A percentile compares a stretch with the other conserved stretches of the same genome.
phyloP scores from a whole-genome alignment of 2,113 vertebrate genomes.

The Erythrolamprus reginae region DNA sequence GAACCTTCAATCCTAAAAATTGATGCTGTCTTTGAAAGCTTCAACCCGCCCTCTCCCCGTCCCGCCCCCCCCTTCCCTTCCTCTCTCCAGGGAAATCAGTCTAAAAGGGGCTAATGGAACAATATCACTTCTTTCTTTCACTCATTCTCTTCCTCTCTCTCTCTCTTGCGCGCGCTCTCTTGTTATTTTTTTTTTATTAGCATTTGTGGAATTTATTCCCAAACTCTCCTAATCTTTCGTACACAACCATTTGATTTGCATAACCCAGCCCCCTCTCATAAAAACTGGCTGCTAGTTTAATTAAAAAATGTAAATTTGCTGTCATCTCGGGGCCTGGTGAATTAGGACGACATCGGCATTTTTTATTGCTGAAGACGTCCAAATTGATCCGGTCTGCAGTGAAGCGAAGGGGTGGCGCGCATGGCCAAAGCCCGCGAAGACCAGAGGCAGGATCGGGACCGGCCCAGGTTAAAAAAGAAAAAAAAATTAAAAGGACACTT shows the following conservation, averaged over 20 bases:
- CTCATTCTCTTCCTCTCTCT: conserved; percentile 56
- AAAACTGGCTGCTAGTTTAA: conserved; percentile 99
- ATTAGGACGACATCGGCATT: conserved; percentile 99
- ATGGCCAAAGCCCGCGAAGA: not conserved
- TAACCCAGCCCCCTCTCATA: conserved; percentile 99
- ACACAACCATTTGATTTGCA: conserved; percentile 99
- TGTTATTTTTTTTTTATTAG: conserved; percentile 79
- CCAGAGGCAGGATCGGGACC: conserved; percentile 42
- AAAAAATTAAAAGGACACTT: not conserved
- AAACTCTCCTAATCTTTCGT: conserved; percentile 99
- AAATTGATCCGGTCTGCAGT: conserved; percentile 86
- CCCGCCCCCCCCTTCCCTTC: conserved; percentile 51
- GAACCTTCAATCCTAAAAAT: conserved; percentile 58
- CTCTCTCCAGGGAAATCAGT: conserved; percentile 82
- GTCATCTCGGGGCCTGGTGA: conserved; percentile 98
- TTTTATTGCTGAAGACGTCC: conserved; percentile 99
- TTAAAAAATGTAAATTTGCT: conserved; percentile 99
- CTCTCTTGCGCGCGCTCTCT: conserved; percentile 26
- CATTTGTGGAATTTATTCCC: conserved; percentile 99
- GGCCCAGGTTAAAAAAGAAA: not conserved
- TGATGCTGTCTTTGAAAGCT: conserved; percentile 62
- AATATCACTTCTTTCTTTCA: conserved; percentile 74
- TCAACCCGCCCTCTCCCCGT: too few relatives aligned
- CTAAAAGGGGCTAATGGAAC: conserved; percentile 95
- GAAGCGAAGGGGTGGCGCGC: conserved; percentile 45